These are phyloP conservation scores for Epinotia nisella DNA, from an alignment of 2,888 invertebrate species.

Conservation along the genomic window DNA sequence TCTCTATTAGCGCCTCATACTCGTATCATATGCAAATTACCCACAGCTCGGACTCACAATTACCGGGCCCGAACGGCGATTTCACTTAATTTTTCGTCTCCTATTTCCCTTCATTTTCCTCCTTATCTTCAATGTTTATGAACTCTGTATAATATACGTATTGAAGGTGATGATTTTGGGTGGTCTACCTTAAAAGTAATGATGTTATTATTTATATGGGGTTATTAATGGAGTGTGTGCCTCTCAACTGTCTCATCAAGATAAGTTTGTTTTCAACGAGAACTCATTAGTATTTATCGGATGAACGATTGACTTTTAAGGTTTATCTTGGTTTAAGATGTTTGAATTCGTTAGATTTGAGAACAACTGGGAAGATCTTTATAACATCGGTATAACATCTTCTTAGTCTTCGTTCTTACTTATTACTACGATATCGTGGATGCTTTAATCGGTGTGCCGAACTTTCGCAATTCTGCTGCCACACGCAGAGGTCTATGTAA, in stretches of 20 bases:
- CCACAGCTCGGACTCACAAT: slow-evolving; percentile 65
- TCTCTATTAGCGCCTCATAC: slow-evolving; percentile 79
- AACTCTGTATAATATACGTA: slow-evolving; percentile 63
- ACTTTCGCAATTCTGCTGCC: too few relatives aligned
- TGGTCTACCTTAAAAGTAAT: slow-evolving; percentile 75
- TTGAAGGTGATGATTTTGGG: slow-evolving; percentile 82
- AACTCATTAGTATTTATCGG: slow-evolving; percentile 78
- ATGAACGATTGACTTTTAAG: slow-evolving; percentile 76
- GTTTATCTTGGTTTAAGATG: slow-evolving; percentile 67
- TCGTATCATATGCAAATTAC: slow-evolving; percentile 81
- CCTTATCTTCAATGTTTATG: slow-evolving; percentile 72
- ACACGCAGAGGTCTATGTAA: too few relatives aligned
- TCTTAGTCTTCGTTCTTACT: too few relatives aligned
- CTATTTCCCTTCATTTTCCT: slow-evolving; percentile 67
- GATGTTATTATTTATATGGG: slow-evolving; percentile 79
- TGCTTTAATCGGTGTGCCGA: neutral
- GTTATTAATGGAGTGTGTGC: slow-evolving; percentile 75
- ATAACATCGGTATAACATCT: neutral
- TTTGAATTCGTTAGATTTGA: slow-evolving; percentile 68
- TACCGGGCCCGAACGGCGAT: slow-evolving; percentile 60
- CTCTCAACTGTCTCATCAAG: slow-evolving; percentile 77
- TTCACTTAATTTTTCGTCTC: slow-evolving; percentile 71
- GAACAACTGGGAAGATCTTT: slow-evolving; percentile 52
- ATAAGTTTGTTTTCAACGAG: slow-evolving; percentile 78
- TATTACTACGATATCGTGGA: neutral